phyloP scores from a whole-genome alignment of 2,888 invertebrate species.

The Melanchra persicariae region DNA sequence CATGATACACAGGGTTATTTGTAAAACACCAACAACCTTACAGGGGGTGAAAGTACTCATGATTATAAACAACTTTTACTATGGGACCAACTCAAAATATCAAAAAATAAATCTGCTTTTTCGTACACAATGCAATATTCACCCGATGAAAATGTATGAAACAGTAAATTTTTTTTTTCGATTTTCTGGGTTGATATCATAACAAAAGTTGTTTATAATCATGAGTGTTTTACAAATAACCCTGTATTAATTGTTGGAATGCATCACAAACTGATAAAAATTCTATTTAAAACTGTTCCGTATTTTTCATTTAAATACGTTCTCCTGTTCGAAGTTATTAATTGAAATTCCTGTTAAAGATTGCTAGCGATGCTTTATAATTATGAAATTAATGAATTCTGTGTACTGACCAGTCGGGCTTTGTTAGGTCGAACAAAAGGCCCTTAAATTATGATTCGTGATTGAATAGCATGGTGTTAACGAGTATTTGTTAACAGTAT shows the following conservation, averaged over 20 bases:
- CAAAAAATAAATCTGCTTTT: too few relatives aligned
- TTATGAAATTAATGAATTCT: constrained; percentile 42
- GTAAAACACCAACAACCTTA: too few relatives aligned
- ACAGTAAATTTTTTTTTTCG: too few relatives aligned
- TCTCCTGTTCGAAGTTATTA: constrained; percentile 2
- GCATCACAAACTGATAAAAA: background rate
- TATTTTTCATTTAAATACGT: constrained; percentile 1
- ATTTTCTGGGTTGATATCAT: too few relatives aligned
- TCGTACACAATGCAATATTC: too few relatives aligned
- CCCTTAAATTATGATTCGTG: constrained; percentile 35
- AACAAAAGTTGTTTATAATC: too few relatives aligned
- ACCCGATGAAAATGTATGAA: too few relatives aligned
- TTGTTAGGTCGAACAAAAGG: constrained; percentile 51
- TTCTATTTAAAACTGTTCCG: constrained; percentile 9
- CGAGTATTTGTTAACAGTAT: constrained; percentile 27
- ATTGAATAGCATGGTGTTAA: constrained; percentile 52
- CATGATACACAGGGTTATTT: too few relatives aligned
- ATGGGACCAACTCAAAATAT: too few relatives aligned
- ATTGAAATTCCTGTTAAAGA: constrained; percentile 32
- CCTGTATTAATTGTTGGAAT: constrained; percentile 31
- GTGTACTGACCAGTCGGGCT: constrained; percentile 21
- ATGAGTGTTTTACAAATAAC: too few relatives aligned
- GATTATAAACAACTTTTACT: too few relatives aligned
- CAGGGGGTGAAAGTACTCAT: too few relatives aligned
- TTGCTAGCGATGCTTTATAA: constrained; percentile 22